Evolutionary conservation across 2,888 invertebrate species (phyloP).

Genomic region (Acleris sparsana): DNA sequence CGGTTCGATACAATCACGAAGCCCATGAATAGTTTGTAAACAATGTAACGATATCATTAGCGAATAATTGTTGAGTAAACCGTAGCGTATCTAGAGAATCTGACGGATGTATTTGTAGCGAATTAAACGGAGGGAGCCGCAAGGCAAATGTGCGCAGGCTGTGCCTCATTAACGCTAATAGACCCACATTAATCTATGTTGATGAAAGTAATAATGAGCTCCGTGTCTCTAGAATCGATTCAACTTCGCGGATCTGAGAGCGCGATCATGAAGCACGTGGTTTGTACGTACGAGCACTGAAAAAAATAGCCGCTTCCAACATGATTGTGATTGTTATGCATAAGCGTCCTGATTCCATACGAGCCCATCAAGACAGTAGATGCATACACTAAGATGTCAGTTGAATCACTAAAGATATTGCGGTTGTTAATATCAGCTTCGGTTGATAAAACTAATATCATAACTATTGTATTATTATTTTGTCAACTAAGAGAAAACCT

Average conservation of each 20-base stretch:
- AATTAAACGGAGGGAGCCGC: slow-evolving; percentile 51
- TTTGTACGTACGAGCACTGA: too few relatives aligned
- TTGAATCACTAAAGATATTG: too few relatives aligned
- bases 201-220: slow-evolving; percentile 64
- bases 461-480: too few relatives aligned
- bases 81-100: slow-evolving; percentile 35
- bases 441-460: too few relatives aligned
- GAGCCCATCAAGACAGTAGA: too few relatives aligned
- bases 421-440: too few relatives aligned
- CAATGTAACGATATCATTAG: slow-evolving; percentile 46
- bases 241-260: slow-evolving; percentile 19
- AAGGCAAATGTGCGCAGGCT: slow-evolving; percentile 64
- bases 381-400: too few relatives aligned
- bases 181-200: slow-evolving; percentile 70
- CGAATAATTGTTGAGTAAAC: slow-evolving; percentile 45
- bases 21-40: slow-evolving; percentile 42
- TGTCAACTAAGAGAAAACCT: too few relatives aligned
- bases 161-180: slow-evolving; percentile 73
- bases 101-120: slow-evolving; percentile 40
- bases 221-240: slow-evolving; percentile 51
- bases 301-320: too few relatives aligned
- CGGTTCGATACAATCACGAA: slow-evolving; percentile 35
- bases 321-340: too few relatives aligned
- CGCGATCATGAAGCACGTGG: not conserved
- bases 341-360: too few relatives aligned